Base-by-base conservation (phyloP, 1,140 invertebrate species). In the Atta cephalotes region DNA sequence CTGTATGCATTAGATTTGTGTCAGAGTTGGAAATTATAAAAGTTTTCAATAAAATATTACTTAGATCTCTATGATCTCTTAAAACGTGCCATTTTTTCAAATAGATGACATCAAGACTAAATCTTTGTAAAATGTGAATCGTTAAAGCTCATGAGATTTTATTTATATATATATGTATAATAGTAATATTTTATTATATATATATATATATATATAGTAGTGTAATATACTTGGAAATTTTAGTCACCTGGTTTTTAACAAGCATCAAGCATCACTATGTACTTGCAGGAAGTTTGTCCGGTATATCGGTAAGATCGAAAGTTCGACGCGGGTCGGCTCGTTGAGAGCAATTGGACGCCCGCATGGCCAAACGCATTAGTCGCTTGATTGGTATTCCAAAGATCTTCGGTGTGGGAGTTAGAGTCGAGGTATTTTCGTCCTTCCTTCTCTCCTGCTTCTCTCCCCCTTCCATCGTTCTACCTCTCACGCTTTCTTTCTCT, bases 361-460 rank as follows among this genome's bases (percentile, higher is more conserved):
- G 94, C 93, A 94, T 94, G 90, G 89, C 86, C 91, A 78, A 92
- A 92, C 92, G 92, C 90, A 93, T 94, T 94, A 93, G 91, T 85
- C 89, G 92, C 89, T 93, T 93, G 93, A 94, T 94, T 93, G 93
- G 92, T 93, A 93, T 93, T 93, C 91, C 92, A 93, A 94, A 93
- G 93, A 93, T 93, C 89, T 78, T 87, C 88, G 90, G 89, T 90
- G 88, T 86, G 82, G 80, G 89, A 90, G 39, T 9, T 45, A 45
- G 89, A 88, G 74, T 81, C 89, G 80, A 78, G 77, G 89, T 82
- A 86, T 86, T 87, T 79, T 81, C 65, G 14, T 65, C 78, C 71
- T 53, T 56, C 63, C 68, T 51, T 51, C 66, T 70, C 66, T 28
- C 12, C 58, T 51, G 65, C 62, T 51, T 76, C 77, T 35, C 60